Evolutionary conservation across 2,797 vertebrate genomes (phyloP), one percentile per base, ranked within the genome.

Genomic region (Lycodopsis pacificus): DNA sequence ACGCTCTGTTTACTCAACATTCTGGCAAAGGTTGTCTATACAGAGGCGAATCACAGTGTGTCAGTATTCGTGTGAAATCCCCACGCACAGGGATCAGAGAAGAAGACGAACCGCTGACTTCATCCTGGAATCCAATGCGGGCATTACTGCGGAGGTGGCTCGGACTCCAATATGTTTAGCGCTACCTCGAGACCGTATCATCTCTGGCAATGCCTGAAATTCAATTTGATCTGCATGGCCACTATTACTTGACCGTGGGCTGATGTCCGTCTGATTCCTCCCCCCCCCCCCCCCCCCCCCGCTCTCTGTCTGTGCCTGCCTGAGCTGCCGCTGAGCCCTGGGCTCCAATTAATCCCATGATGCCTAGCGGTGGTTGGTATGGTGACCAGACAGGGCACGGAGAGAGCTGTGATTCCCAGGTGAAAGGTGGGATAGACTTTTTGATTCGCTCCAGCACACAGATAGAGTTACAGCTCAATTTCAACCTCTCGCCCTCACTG

Each of bases 401-500:
- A 85, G 84, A 89, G 86, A 93, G 92, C 88, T 89, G 89, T 92
- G 94, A 94, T 94, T 95, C 92, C 93, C 93, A 93, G 94, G 95
- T 95, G 94, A 96, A 95, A 95, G 95, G 95, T 95, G 94, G 93
- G 94, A 95, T 95, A 94, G 94, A 95, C 94, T 95, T 94, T 95
- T 92, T 93, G 94, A 95, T 94, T 93, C 92, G 90, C 94, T 95
- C 90, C 93, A 94, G 92, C 93, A 94, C 93, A 91, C 94, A 94
- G 92, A 93, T 92, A 93, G 94, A 94, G 90, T 92, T 94, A 93
- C 93, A 93, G 89, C 93, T 94, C 92, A 93, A 94, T 94, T 94
- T 92, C 89, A 94, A 91, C 91, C 92, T 83, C 83, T 86, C 71
- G 56, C 87, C 87, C 90, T 90, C 86, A 83, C 92, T 63, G 84